Percentiles rank a stretch among this genome's conserved stretches.
phyloP scores from a whole-genome alignment of 2,113 vertebrate species.

The Ascaphus truei region DNA sequence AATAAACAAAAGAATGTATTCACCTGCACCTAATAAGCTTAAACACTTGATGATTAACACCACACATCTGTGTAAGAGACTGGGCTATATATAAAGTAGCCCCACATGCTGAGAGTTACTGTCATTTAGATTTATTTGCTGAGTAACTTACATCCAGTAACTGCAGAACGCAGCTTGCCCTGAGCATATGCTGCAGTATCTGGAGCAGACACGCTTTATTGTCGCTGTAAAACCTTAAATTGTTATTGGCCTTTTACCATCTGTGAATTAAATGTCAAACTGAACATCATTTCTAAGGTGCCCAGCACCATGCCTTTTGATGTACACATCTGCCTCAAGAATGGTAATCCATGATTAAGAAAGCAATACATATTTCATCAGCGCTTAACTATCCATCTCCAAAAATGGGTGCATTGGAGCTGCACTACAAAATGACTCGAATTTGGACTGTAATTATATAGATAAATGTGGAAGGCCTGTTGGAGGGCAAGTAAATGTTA shows the following conservation, averaged over 20 bases:
- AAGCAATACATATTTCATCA: background rate
- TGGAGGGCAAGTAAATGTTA: background rate
- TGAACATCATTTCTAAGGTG: background rate
- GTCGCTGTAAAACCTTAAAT: background rate
- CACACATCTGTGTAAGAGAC: background rate
- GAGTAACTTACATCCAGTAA: background rate
- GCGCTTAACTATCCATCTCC: background rate
- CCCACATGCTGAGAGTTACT: background rate
- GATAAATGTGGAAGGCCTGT: background rate
- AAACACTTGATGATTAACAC: background rate
- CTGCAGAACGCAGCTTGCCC: background rate
- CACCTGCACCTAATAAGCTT: background rate
- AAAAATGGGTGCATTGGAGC: background rate
- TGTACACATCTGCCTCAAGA: background rate
- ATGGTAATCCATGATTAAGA: background rate
- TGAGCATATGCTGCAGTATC: constrained; percentile 5
- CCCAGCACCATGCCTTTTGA: background rate
- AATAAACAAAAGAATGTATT: no score
- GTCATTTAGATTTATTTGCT: constrained; percentile 7
- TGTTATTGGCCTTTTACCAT: background rate
- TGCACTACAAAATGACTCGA: background rate
- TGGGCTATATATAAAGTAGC: background rate
- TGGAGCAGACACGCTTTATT: constrained; percentile 1
- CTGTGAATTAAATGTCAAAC: background rate
- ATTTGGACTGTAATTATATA: background rate